Evolutionary conservation across 2,888 invertebrate genomes (phyloP), one percentile per base, ranked within the genome.

Genomic region (Charanyca ferruginea): DNA sequence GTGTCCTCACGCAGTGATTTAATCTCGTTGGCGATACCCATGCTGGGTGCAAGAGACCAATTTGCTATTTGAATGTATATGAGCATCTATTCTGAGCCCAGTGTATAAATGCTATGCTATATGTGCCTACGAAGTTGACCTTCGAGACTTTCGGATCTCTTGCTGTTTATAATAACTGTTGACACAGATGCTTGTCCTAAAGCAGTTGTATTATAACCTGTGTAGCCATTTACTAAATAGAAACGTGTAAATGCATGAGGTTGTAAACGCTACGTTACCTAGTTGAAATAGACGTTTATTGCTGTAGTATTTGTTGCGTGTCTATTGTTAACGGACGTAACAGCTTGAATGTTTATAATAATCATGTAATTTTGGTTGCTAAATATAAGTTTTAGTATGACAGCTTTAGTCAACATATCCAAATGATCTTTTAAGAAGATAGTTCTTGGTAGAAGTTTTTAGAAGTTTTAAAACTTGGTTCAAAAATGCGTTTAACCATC

Each of bases 1-100:
- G 72, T 80, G 81, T 83, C 83, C 83, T 84, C 83, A 81, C 79
- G 80, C 76, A 66, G 78, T 84, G 83, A 86, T 87, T 85, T 86
- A 85, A 86, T 87, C 81, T 81, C 58, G 67, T 66, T 72, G 63
- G 69, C 59, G 71, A 81, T 68, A 75, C 59, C 74, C 60, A 73
- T 74, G 77, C 60, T 75, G 77, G 76, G 71, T 74, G 81, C 69
- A 59, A 65, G 69, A 60, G 59, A 64, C 67, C 77, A 78, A 83
- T 78, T 80, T 70, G 69, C 80, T 69, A 71, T 81, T 83, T 78
- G 76, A 74, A 76, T 72, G n/a, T 72, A 58, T 62, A 71, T 62
- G 55, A 49, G 45, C 61, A 72, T 48, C 61, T 67, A 74, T 48
- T 51, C 41, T 18, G 20, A 61, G 63, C 41, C 61, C 45, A 52